phyloP scores from a whole-genome alignment of 2,113 vertebrate genomes.

The Heterotis niloticus region DNA sequence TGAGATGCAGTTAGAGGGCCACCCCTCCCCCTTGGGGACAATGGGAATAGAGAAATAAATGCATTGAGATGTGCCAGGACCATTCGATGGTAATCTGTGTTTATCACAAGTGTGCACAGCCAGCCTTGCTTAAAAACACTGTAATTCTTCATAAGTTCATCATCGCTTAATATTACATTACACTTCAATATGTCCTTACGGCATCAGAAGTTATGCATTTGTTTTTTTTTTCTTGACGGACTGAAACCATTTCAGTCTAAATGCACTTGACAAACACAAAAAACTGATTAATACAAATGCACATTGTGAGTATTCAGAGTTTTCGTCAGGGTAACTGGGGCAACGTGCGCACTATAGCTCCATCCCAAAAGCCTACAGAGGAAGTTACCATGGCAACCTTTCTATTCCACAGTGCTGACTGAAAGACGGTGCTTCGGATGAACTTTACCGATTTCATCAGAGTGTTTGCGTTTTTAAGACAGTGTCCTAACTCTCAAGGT shows the following conservation, averaged over 20 bases:
- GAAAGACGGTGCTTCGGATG: conserved; percentile 36
- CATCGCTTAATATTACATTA: too few species aligned
- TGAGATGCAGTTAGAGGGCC: too few species aligned
- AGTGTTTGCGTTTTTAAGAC: conserved; percentile 7
- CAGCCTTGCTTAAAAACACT: too few species aligned
- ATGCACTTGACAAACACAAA: neutral
- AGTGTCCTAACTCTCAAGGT: too few species aligned
- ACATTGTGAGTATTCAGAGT: conserved; percentile 1
- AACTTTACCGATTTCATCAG: conserved; percentile 28
- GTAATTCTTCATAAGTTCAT: too few species aligned
- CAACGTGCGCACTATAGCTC: conserved; percentile 6
- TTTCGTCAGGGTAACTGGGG: conserved; percentile 22
- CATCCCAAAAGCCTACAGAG: conserved; percentile 28
- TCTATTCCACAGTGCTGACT: conserved; percentile 33
- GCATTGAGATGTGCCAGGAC: too few species aligned
- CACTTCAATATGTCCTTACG: neutral
- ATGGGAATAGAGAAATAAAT: too few species aligned
- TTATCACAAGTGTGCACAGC: too few species aligned
- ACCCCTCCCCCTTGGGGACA: too few species aligned
- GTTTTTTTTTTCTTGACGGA: neutral
- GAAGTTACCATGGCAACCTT: conserved; percentile 45
- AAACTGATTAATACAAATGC: neutral
- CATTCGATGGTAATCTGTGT: too few species aligned
- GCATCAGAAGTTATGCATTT: neutral
- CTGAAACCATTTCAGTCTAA: neutral